A percentile compares a stretch with the other conserved stretches of the same genome.
These are phyloP conservation scores for Drosophila nigromelanica DNA, from an alignment of 1,140 invertebrate genomes.

Conservation along the genomic window DNA sequence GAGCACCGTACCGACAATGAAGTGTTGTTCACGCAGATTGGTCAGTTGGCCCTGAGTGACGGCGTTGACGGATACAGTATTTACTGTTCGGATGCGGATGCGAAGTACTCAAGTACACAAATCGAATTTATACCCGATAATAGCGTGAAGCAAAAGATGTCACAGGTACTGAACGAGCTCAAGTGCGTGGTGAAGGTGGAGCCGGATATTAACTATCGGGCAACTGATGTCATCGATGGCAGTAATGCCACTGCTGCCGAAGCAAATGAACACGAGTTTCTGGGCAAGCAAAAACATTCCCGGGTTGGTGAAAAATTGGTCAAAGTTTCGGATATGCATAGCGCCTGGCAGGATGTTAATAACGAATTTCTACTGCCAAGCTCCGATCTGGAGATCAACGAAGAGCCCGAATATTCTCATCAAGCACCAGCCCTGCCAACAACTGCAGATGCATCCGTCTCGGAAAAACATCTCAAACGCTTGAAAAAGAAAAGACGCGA, in stretches of 20 bases:
- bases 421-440: background rate
- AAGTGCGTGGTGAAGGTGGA: conserved; percentile 87
- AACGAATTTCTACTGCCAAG: conserved; percentile 35
- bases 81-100: background rate
- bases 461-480: conserved; percentile 16
- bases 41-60: conserved; percentile 45
- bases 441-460: background rate
- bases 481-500: conserved; percentile 41
- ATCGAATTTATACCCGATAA: conserved; percentile 87
- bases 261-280: background rate
- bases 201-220: conserved; percentile 6
- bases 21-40: conserved; percentile 80
- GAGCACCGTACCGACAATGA: conserved; percentile 84
- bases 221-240: background rate
- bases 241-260: conserved; percentile 26
- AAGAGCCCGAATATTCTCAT: too few relatives aligned
- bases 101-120: background rate
- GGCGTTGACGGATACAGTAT: conserved; percentile 13
- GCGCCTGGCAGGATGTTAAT: conserved; percentile 81
- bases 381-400: conserved; percentile 31
- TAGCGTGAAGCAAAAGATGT: conserved; percentile 91
- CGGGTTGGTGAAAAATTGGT: conserved; percentile 43
- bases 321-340: conserved; percentile 78
- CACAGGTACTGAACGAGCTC: conserved; percentile 89
- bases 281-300: conserved; percentile 23